Evolutionary conservation across 2,888 invertebrate species (phyloP).

Genomic region (Phalangium opilio): DNA sequence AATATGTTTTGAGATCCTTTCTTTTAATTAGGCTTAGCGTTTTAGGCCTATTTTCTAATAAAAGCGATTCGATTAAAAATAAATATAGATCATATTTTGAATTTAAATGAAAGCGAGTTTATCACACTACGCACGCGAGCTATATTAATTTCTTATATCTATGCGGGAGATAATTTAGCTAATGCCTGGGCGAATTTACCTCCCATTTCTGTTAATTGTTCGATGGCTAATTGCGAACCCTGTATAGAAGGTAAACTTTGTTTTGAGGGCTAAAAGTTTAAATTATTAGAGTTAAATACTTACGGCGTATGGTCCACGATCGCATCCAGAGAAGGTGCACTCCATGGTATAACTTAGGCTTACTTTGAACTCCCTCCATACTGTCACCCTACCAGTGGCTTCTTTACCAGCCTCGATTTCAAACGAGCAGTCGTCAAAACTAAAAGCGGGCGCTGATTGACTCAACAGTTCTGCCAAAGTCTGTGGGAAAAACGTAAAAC

Average conservation of each 20-base stretch:
- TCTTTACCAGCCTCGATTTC: constrained; percentile 59
- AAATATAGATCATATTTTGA: too few species aligned
- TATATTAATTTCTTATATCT: too few species aligned
- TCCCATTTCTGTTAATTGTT: constrained; percentile 51
- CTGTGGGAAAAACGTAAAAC: constrained; percentile 32
- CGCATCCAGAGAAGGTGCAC: constrained; percentile 69
- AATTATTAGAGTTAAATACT: constrained; percentile 4
- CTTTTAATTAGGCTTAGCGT: too few species aligned
- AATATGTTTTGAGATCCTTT: too few species aligned
- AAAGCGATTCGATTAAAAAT: too few species aligned
- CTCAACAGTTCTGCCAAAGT: constrained; percentile 55
- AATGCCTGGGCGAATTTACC: constrained; percentile 49
- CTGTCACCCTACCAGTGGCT: constrained; percentile 65
- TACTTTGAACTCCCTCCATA: constrained; percentile 69
- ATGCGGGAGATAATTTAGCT: constrained; percentile 8
- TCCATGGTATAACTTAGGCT: constrained; percentile 67
- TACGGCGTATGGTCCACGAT: constrained; percentile 54
- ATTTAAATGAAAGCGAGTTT: too few species aligned
- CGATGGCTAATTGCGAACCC: constrained; percentile 50
- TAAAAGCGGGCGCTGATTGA: constrained; percentile 51
- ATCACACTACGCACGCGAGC: too few species aligned
- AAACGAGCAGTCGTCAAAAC: constrained; percentile 55
- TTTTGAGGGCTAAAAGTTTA: too few species aligned
- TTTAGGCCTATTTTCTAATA: too few species aligned
- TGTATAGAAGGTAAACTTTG: too few species aligned